Evolutionary conservation across 2,113 vertebrate species (phyloP).

Genomic region (Garra rufa): DNA sequence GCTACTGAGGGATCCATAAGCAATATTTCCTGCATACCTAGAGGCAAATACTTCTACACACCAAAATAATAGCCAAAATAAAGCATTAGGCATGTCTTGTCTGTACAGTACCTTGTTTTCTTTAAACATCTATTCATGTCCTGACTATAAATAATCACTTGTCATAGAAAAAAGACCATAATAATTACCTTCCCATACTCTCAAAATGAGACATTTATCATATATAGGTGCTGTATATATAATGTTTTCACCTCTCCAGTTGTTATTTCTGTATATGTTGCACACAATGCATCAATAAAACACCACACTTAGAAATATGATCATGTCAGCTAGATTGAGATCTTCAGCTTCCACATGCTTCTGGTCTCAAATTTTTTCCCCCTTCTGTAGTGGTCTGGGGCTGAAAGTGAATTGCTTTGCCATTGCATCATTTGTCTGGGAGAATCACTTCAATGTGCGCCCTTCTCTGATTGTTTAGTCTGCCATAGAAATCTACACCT

Average conservation of each 20-base stretch:
- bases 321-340: conserved; percentile 25
- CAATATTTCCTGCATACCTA: not conserved
- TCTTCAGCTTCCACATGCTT: conserved; percentile 2
- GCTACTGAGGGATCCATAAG: conserved; percentile 51
- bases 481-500: conserved; percentile 61
- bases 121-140: not conserved
- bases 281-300: conserved; percentile 26
- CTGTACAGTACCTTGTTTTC: not conserved
- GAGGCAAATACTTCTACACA: not conserved
- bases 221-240: not conserved
- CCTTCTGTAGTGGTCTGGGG: conserved; percentile 44
- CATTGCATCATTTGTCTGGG: conserved; percentile 77
- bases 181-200: not conserved
- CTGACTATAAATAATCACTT: not conserved
- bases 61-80: not conserved
- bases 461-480: conserved; percentile 74
- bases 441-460: conserved; percentile 76
- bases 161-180: not conserved
- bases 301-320: conserved; percentile 17
- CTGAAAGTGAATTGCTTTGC: conserved; percentile 67
- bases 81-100: not conserved
- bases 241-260: not conserved
- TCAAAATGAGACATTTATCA: too few species aligned
- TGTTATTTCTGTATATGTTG: not conserved
- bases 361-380: not conserved